A percentile compares a stretch with the other conserved stretches of the same genome.
These are phyloP conservation scores for Metridium senile DNA, from an alignment of 92 coral and sea anemone species.

Conservation along the genomic window DNA sequence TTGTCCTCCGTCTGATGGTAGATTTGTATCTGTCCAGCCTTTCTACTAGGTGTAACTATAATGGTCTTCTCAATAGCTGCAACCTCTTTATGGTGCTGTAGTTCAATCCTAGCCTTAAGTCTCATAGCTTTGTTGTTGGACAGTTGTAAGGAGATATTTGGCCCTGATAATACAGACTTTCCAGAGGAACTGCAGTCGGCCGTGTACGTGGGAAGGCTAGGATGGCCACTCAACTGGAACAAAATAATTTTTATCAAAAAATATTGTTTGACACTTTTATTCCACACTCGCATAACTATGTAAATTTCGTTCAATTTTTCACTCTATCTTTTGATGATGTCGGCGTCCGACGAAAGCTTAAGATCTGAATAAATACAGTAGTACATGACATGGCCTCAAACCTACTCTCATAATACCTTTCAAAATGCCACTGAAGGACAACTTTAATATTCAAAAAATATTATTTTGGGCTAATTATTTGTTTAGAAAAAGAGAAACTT, in stretches of 20 bases:
- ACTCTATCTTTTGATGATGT: too few species aligned
- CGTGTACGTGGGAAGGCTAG: conserved; percentile 84
- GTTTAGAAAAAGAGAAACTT: too few species aligned
- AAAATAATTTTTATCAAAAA: background rate
- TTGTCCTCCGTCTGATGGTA: conserved; percentile 58
- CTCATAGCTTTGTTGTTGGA: conserved; percentile 59
- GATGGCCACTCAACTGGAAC: conserved; percentile 71
- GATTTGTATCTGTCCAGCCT: conserved; percentile 77
- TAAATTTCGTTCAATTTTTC: too few species aligned
- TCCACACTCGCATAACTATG: too few species aligned
- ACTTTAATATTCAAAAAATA: too few species aligned
- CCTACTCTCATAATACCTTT: too few species aligned
- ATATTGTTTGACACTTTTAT: too few species aligned
- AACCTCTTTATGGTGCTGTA: conserved; percentile 95
- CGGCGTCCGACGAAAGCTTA: too few species aligned
- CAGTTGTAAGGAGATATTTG: conserved; percentile 68
- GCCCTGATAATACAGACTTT: conserved; percentile 78
- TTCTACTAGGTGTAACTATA: conserved; percentile 78
- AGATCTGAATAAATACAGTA: too few species aligned
- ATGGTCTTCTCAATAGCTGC: conserved; percentile 77
- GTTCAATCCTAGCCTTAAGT: conserved; percentile 89
- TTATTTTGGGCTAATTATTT: too few species aligned
- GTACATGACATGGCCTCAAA: too few species aligned
- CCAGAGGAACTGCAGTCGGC: conserved; percentile 98
- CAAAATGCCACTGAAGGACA: too few species aligned